Percentiles rank a stretch among this genome's conserved stretches.
These are phyloP conservation scores for Cantharis nigra DNA, from an alignment of 2,888 invertebrate genomes.

Conservation along the genomic window DNA sequence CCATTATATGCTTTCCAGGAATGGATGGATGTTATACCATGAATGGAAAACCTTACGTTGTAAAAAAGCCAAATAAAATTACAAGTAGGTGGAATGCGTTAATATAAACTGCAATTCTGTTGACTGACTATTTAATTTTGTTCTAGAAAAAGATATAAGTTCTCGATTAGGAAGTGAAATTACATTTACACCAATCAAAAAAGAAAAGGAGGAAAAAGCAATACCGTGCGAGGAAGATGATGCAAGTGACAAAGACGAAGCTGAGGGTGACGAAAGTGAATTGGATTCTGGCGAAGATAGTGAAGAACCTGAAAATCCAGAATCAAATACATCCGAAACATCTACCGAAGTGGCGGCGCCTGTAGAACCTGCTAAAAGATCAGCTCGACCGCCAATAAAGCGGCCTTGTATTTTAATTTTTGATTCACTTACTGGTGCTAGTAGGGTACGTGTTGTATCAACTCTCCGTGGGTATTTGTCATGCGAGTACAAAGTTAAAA, in stretches of 20 bases:
- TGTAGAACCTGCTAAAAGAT: neutral
- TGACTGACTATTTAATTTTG: slow-evolving; percentile 16
- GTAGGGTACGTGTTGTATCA: slow-evolving; percentile 82
- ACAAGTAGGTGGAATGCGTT: slow-evolving; percentile 21
- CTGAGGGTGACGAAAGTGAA: slow-evolving; percentile 78
- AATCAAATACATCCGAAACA: slow-evolving; percentile 28
- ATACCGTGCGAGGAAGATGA: slow-evolving; percentile 72
- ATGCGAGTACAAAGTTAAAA: slow-evolving; percentile 81
- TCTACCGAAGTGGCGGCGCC: neutral
- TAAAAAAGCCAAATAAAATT: neutral
- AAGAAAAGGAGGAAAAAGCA: slow-evolving; percentile 58
- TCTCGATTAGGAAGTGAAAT: slow-evolving; percentile 66
- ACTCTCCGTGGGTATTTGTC: slow-evolving; percentile 90
- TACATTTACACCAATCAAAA: slow-evolving; percentile 62
- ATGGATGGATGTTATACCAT: slow-evolving; percentile 72
- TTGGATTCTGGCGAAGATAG: slow-evolving; percentile 59
- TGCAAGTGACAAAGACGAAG: slow-evolving; percentile 69
- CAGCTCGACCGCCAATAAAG: neutral
- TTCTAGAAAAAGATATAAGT: slow-evolving; percentile 61
- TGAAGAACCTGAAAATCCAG: slow-evolving; percentile 50
- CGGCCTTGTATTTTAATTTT: slow-evolving; percentile 90
- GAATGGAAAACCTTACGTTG: slow-evolving; percentile 62
- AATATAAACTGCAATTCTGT: neutral
- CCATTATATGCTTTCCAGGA: slow-evolving; percentile 93
- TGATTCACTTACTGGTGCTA: slow-evolving; percentile 87